Evolutionary conservation across 64 coral and sea anemone genomes (phyloP), one percentile per base, ranked within the genome.

Genomic region (Dendronephthya gigantea): DNA sequence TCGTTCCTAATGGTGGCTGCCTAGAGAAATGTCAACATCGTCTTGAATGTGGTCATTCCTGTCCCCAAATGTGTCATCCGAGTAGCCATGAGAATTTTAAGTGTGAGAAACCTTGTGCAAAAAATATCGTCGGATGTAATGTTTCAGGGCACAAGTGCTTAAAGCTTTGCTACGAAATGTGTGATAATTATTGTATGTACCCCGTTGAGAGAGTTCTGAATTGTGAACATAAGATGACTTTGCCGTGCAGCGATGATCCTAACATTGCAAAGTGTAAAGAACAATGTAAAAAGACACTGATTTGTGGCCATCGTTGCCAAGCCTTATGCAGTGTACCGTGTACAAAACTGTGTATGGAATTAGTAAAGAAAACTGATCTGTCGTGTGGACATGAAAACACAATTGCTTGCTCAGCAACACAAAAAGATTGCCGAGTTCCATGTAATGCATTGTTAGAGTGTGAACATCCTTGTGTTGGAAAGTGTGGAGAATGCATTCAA

Each of bases 1-100:
- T 85, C 55, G 94, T 86, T 40, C 89, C 86, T 8, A 40, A 81
- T 19, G 94, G 94, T 48, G 94, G 94, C 14, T 96, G 94, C 37
- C 49, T 15, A 30, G 36, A 76, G 9, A 83, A 31, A 25, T 96
- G 94, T 89, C 7, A 76, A 40, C 39, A 48, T 48, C 90, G 90
- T 22, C 49, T 96, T 4, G 66, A 70, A 23, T 96, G 94, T 86
- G 94, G 94, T 37, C 94, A 96, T 56, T 66, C 62, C 0, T 96
- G 94, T n/a, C 83, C 81, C 28, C 49, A 88, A 41, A 35, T 22
- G 0, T 96, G 94, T 27, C 94, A 96, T 76, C 75, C 91, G 1
- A 31, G 69, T 50, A 91, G 92, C 62, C 94, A 96, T 49, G 34
- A 39, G 34, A 7, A 39, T 2, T 92, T 89, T 48, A 41, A 33